These are phyloP conservation scores for Clitarchus hookeri DNA, from an alignment of 2,888 invertebrate genomes.

Conservation along the genomic window DNA sequence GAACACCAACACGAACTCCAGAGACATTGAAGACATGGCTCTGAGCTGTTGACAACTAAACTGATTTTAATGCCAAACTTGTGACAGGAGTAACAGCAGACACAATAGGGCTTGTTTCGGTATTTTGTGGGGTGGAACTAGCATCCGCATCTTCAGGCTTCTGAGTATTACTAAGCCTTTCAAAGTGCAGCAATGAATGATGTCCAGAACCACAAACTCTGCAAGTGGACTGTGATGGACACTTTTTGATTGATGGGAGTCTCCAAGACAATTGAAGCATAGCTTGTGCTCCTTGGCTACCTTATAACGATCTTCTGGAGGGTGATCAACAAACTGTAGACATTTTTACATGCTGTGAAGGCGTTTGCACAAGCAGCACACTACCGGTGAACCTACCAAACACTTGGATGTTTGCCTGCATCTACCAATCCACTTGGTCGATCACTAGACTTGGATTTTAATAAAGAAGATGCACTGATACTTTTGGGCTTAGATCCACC, in stretches of 20 bases:
- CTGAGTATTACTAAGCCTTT: background rate
- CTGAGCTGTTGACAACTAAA: background rate
- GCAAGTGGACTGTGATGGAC: background rate
- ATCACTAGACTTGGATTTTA: background rate
- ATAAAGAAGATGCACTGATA: background rate
- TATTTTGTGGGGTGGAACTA: background rate
- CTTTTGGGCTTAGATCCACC: too few species aligned
- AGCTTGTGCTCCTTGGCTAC: background rate
- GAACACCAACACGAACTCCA: background rate
- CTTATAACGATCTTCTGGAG: background rate
- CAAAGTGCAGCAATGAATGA: background rate
- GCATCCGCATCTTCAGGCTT: background rate
- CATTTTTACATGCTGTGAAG: background rate
- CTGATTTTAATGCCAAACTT: background rate
- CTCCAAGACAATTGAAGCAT: background rate
- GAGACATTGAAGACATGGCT: background rate
- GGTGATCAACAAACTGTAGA: background rate
- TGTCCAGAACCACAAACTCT: background rate
- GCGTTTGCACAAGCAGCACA: background rate
- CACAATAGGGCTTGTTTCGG: background rate
- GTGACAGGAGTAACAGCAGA: background rate
- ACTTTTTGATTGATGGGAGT: background rate
- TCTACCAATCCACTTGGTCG: background rate
- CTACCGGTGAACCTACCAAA: background rate
- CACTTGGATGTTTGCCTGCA: background rate